A percentile compares a stretch with the other conserved stretches of the same genome.
Evolutionary conservation across 2,888 invertebrate species (phyloP).

Genomic region (Orchestes rusci): DNA sequence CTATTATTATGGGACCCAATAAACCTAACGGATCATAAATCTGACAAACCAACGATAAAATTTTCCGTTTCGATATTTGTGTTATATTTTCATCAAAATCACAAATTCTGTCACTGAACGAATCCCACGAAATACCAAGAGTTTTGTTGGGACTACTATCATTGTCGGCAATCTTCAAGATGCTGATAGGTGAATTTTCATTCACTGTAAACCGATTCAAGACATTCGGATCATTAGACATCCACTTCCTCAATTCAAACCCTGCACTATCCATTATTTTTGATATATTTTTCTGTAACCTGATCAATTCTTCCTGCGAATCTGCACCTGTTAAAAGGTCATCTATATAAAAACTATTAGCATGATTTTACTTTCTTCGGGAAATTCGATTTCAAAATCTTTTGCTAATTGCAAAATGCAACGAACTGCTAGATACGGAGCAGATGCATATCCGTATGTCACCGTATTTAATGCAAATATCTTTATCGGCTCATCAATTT

Average conservation of each 20-base stretch:
- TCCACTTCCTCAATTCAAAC: background rate
- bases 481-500: background rate
- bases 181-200: background rate
- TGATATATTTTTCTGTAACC: background rate
- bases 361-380: background rate
- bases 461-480: constrained; percentile 1
- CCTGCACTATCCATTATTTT: background rate
- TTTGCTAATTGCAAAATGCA: constrained; percentile 1
- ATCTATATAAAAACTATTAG: constrained; percentile 5
- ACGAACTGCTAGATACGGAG: background rate
- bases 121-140: no score
- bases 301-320: background rate
- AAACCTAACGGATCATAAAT: constrained; percentile 19
- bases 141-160: no score
- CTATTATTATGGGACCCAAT: constrained; percentile 4
- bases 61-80: background rate
- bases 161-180: background rate
- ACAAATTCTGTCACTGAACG: background rate
- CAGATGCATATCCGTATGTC: background rate
- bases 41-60: background rate
- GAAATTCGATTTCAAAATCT: background rate
- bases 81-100: background rate
- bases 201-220: background rate
- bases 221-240: background rate
- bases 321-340: background rate